Conservation (phyloP, 2,888 invertebrate species). For the Agonopterix arenella region DNA sequence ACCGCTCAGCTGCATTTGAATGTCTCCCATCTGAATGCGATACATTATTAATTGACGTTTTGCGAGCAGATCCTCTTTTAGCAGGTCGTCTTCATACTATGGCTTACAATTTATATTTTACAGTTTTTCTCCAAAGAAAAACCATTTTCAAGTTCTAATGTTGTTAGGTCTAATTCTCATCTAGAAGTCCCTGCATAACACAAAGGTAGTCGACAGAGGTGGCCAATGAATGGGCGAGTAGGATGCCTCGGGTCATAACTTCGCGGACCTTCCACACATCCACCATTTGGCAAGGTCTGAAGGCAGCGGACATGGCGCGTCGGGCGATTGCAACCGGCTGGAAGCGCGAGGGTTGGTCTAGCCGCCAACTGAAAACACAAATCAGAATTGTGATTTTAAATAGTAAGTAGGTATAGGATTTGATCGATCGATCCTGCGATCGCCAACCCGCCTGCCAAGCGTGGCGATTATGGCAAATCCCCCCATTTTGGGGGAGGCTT, state of each 20-base stretch:
- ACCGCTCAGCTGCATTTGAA: no score
- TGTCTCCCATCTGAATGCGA: no score
- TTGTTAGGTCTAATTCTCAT: constrained; percentile 36
- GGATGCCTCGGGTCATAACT: constrained; percentile 57
- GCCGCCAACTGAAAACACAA: constrained; percentile 51
- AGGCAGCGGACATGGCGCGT: constrained; percentile 31
- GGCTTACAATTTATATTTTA: no score
- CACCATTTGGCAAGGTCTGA: constrained; percentile 25
- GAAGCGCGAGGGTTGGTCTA: constrained; percentile 51
- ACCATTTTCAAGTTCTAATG: background rate
- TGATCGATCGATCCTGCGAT: no score
- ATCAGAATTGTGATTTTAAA: no score
- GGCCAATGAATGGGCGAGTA: constrained; percentile 62
- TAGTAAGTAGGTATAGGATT: no score
- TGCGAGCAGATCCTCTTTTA: no score
- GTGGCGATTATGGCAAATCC: no score
- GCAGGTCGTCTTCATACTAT: no score
- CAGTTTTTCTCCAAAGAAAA: background rate
- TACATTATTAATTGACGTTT: no score
- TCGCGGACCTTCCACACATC: constrained; percentile 64
- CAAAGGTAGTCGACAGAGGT: constrained; percentile 68
- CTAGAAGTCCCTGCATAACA: constrained; percentile 66
- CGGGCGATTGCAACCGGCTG: constrained; percentile 40
- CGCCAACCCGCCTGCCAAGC: no score
- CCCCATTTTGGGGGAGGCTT: no score